Conservation (phyloP, 2,797 vertebrate species). For the Cyprinodon diabolis region DNA sequence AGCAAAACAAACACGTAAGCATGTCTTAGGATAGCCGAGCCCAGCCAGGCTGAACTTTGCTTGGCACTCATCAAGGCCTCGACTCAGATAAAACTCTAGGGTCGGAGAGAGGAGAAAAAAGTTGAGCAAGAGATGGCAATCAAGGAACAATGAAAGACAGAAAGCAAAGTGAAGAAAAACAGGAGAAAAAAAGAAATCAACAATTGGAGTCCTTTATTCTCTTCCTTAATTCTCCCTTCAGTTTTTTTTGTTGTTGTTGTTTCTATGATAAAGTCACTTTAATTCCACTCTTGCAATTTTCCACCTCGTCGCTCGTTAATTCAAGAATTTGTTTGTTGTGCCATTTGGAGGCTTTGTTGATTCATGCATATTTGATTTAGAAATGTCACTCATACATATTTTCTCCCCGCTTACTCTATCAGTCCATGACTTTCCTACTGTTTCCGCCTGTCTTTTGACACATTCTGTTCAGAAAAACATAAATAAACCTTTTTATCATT, state of each 20-base stretch:
- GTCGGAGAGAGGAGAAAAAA: conserved; percentile 8
- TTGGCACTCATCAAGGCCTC: conserved; percentile 53
- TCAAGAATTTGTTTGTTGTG: conserved; percentile 67
- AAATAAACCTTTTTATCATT: conserved; percentile 26
- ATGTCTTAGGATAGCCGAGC: conserved; percentile 62
- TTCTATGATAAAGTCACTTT: conserved; percentile 52
- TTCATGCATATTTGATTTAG: conserved; percentile 76
- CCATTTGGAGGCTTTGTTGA: conserved; percentile 66
- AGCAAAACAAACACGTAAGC: conserved; percentile 65
- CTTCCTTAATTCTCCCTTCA: conserved; percentile 1
- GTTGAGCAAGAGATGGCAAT: conserved; percentile 10
- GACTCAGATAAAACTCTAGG: conserved; percentile 31
- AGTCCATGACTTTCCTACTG: conserved; percentile 16
- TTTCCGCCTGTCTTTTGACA: conserved; percentile 28
- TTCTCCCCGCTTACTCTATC: conserved; percentile 40
- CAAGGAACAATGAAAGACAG: conserved; percentile 7
- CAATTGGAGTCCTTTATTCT: background rate
- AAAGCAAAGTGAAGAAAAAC: background rate
- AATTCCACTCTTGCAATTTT: conserved; percentile 65
- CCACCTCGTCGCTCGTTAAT: conserved; percentile 66
- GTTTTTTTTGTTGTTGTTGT: conserved; percentile 24
- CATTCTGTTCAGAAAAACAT: conserved; percentile 45
- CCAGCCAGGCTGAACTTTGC: conserved; percentile 47
- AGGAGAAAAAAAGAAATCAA: conserved; percentile 15
- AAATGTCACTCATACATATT: conserved; percentile 73